Evolutionary conservation across 2,113 vertebrate genomes (phyloP).

Genomic region (Sinocyclocheilus anophthalmus): DNA sequence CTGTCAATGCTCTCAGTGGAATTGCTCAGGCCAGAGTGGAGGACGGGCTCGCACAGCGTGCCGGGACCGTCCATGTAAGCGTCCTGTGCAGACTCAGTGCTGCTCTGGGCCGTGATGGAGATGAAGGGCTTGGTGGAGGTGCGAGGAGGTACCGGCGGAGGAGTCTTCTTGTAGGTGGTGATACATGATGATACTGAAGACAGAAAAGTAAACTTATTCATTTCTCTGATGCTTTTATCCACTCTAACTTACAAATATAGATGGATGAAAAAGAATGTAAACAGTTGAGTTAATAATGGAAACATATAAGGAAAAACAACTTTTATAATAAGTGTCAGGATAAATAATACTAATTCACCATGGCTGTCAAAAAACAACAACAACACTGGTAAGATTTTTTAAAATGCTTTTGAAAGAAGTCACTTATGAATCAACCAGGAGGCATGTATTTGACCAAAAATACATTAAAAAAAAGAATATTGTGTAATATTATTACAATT

Average conservation of each 20-base stretch:
- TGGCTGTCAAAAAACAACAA: too few species aligned
- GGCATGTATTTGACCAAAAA: too few species aligned
- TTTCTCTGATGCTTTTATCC: neutral
- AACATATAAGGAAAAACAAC: too few species aligned
- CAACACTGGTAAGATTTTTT: too few species aligned
- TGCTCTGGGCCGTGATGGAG: constrained; percentile 99
- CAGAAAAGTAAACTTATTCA: constrained; percentile 3
- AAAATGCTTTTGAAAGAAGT: too few species aligned
- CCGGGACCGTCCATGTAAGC: constrained; percentile 97
- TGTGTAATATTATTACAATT: too few species aligned
- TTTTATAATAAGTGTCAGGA: too few species aligned
- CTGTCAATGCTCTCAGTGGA: constrained; percentile 99
- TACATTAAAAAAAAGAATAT: too few species aligned
- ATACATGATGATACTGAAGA: constrained; percentile 95
- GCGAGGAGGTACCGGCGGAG: constrained; percentile 94
- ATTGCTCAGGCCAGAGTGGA: constrained; percentile 96
- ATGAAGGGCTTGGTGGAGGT: constrained; percentile 98
- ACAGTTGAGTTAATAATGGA: neutral
- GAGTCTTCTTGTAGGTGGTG: constrained; percentile 99
- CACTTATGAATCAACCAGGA: too few species aligned
- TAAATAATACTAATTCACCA: too few species aligned
- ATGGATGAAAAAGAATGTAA: neutral
- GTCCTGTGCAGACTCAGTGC: constrained; percentile 98
- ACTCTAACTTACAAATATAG: neutral
- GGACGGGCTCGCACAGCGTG: constrained; percentile 88